These are phyloP conservation scores for Chelonus formosanus DNA, from an alignment of 2,888 invertebrate species.

Conservation along the genomic window DNA sequence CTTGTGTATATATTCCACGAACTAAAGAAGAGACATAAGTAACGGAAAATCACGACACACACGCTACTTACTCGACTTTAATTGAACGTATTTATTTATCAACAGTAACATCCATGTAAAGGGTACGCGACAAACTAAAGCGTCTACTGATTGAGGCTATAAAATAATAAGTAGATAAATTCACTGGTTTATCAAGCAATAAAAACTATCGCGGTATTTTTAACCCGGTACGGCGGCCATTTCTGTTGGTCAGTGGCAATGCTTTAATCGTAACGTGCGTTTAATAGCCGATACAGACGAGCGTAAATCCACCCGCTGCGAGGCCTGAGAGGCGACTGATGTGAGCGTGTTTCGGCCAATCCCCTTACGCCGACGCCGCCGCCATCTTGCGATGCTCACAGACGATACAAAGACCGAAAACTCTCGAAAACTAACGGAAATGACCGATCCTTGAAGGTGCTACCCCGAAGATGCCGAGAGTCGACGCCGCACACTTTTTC, in stretches of 20 bases:
- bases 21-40: no score
- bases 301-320: conserved; percentile 42
- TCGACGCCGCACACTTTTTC: conserved; percentile 24
- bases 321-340: conserved; percentile 45
- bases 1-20: no score
- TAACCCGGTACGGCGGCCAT: conserved; percentile 39
- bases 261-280: conserved; percentile 34
- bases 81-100: no score
- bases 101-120: no score
- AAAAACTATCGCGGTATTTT: background rate
- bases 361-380: conserved; percentile 36
- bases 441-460: conserved; percentile 34
- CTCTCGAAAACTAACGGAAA: conserved; percentile 36
- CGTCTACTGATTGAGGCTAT: no score
- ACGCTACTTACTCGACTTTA: no score
- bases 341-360: conserved; percentile 40
- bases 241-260: conserved; percentile 26
- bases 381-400: conserved; percentile 40
- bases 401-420: conserved; percentile 42
- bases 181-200: no score
- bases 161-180: no score
- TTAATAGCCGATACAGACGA: conserved; percentile 38
- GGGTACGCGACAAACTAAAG: no score
- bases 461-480: conserved; percentile 30
- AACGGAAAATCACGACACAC: no score